These are phyloP conservation scores for Caenorhabditis doughertyi DNA, from an alignment of 2,888 invertebrate genomes.

Conservation along the genomic window DNA sequence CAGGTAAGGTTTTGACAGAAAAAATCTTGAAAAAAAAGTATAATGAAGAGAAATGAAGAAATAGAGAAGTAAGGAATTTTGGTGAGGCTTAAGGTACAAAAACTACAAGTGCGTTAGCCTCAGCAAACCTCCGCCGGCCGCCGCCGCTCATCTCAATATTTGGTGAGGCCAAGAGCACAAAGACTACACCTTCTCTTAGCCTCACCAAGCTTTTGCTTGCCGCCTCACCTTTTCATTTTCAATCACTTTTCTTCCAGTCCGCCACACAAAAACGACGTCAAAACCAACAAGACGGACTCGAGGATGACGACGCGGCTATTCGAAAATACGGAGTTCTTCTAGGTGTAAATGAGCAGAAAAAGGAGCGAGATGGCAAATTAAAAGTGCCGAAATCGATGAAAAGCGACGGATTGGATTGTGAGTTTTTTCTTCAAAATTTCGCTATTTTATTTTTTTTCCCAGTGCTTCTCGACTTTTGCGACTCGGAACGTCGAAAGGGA, in stretches of 20 bases:
- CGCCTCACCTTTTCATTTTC: too few species aligned
- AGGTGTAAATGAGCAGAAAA: slow-evolving; percentile 56
- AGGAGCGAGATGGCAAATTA: slow-evolving; percentile 47
- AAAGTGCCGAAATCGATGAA: slow-evolving; percentile 63
- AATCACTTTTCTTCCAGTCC: not conserved
- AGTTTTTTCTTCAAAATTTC: slow-evolving; percentile 11
- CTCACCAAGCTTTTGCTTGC: too few species aligned
- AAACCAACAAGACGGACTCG: slow-evolving; percentile 44
- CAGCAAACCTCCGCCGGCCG: too few species aligned
- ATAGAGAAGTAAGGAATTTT: too few species aligned
- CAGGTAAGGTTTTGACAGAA: slow-evolving; percentile 47
- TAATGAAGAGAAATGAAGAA: not conserved
- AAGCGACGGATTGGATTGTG: slow-evolving; percentile 69
- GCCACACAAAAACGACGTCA: slow-evolving; percentile 34
- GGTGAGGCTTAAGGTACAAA: too few species aligned
- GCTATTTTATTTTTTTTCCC: not conserved
- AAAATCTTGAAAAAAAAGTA: slow-evolving; percentile 8
- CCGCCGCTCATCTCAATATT: not conserved
- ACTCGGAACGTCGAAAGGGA: slow-evolving; percentile 58
- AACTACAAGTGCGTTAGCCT: too few species aligned
- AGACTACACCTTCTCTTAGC: not conserved
- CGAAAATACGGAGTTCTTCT: slow-evolving; percentile 60
- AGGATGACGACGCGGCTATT: slow-evolving; percentile 62
- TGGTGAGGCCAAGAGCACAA: not conserved
- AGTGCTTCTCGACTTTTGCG: slow-evolving; percentile 65